Base-by-base conservation (phyloP, 2,888 invertebrate genomes). In the Synanthedon myopaeformis region DNA sequence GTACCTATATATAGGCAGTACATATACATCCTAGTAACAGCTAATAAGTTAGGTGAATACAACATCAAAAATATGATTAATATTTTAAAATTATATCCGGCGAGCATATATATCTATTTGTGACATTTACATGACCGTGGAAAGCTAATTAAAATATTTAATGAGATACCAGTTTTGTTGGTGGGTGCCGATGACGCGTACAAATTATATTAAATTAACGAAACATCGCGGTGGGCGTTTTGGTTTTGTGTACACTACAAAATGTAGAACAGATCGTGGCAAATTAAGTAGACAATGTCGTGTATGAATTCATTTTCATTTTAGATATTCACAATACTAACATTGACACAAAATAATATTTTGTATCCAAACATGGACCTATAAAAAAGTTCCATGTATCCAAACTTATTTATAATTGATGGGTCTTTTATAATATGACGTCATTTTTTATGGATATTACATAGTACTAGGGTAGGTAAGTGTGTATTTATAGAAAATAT, bases 131-230 rank as follows among this genome's bases (percentile, higher is more conserved):
- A 77, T 72, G 72, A 63, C 61, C 71, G 70, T 72, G 70, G 76
- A 80, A 81, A 78, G 78, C 77, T 81, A 82, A 84, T 85, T 85
- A 85, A 82, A 85, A 83, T 85, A 85, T 76, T 80, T 82, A 84
- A 85, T 84, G 82, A 81, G 78, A 72, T 70, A 70, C 70, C 66
- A 69, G 70, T 70, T 75, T 70, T 65, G 75, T 73, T 35, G 69
- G 75, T 73, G 70, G 74, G 69, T 70, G 70, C 71, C 71, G 79
- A 74, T 78, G 85, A 85, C 86, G 80, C 64, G 69, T 70, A 85
- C 79, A 81, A 84, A 86, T 85, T 77, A 75, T 76, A 79, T 78
- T 74, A 79, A 79, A 82, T 82, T 82, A 81, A 77, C 71, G 65
- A 69, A 61, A 73, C 69, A 69, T 72, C 69, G 67, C 69, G 77